These are phyloP conservation scores for Ferrisia virgata DNA, from an alignment of 2,888 invertebrate species.

Conservation along the genomic window DNA sequence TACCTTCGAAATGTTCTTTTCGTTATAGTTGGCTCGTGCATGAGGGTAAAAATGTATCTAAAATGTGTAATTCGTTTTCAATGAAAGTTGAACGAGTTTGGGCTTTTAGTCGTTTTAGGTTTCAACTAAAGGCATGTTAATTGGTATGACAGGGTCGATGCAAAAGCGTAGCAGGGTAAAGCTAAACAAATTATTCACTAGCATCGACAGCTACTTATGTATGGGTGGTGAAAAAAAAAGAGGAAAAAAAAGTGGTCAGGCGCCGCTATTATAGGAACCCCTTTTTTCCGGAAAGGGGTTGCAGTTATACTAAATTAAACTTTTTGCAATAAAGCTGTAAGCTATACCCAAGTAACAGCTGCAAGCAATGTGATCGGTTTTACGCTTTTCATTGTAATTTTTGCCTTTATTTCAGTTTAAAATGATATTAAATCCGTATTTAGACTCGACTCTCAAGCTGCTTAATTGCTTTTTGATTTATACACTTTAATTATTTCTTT, in stretches of 20 bases:
- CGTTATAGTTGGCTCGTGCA: background rate
- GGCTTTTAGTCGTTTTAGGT: background rate
- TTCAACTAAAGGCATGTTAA: background rate
- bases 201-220: conserved; percentile 22
- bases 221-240: background rate
- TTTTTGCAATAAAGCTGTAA: conserved; percentile 44
- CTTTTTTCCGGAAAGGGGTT: conserved; percentile 32
- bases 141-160: background rate
- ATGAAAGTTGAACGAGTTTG: background rate
- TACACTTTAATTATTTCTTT: conserved; percentile 41
- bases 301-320: conserved; percentile 44
- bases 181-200: conserved; percentile 17
- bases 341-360: conserved; percentile 42
- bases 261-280: conserved; percentile 33
- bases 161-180: background rate
- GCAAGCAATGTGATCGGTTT: conserved; percentile 44
- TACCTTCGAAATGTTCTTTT: background rate
- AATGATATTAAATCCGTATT: conserved; percentile 43
- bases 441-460: conserved; percentile 24
- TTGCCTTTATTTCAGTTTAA: conserved; percentile 35
- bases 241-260: background rate
- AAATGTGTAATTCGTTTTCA: background rate
- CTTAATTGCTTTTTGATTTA: conserved; percentile 45
- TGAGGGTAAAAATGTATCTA: background rate
- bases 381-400: conserved; percentile 45